Evolutionary conservation across 1,140 invertebrate species (phyloP), one percentile per base, ranked within the genome.

Genomic region (Anthonomus grandis): DNA sequence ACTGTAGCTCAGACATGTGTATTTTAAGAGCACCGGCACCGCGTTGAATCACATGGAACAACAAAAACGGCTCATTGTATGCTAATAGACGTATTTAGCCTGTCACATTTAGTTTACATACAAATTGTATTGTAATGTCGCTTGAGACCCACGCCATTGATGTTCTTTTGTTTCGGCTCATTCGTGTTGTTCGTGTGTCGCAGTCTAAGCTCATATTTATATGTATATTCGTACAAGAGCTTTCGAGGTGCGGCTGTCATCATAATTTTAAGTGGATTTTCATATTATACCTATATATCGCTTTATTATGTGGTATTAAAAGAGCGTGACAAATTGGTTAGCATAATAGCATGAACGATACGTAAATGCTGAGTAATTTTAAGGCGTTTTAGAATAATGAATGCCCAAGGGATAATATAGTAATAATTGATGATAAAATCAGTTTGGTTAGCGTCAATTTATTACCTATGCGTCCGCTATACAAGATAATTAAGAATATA

Each of bases 91-190:
- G 12, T 31, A 48, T 48, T 48, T 48, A 48, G 25, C 45, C 9
- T 48, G 45, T 48, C 45, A 48, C 45, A 48, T 48, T 48, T 48
- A 48, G 45, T 48, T 48, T 48, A 27, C 45, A 48, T 48, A 48
- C 45, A 48, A 48, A 48, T 48, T 48, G 45, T 48, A 48, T 48
- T 48, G 18, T 48, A 48, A 48, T 48, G 45, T 27, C 34, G n/a
- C n/a, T 39, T 15, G 45, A 48, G n/a, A 18, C 45, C 45, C 25
- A 48, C 45, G 45, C 22, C 23, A 10, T 15, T 39, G 9, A 8
- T n/a, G 38, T 8, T 39, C 18, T 17, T 39, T 39, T 39, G 2
- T 4, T 39, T 39, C 15, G 17, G n/a, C 18, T 12, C 17, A 17
- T 39, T 39, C 38, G n/a, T 39, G 47, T 27, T 34, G 31, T 34